phyloP scores from a whole-genome alignment of 1,140 invertebrate species.

The Capitella teleta region DNA sequence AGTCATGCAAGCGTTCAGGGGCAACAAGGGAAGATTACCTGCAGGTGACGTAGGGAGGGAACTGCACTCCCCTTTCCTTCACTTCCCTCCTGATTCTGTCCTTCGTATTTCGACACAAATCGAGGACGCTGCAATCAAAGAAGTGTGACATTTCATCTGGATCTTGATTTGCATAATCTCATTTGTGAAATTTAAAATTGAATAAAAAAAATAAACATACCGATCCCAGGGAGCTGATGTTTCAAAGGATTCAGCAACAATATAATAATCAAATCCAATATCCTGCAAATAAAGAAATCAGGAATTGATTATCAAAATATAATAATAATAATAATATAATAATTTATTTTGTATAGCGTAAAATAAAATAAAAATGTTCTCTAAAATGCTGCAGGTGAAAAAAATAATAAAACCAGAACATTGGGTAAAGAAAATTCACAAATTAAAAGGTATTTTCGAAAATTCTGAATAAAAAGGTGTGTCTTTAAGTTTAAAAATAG shows the following conservation, averaged over 20 bases:
- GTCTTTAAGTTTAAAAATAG: neutral
- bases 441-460: no score
- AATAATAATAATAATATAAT: no score
- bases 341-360: no score
- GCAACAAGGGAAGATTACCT: slow-evolving; percentile 19
- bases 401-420: no score
- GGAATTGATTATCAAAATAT: slow-evolving; percentile 11
- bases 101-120: slow-evolving; percentile 82
- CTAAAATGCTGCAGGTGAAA: no score
- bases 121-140: slow-evolving; percentile 50
- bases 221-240: slow-evolving; percentile 92
- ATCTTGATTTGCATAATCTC: neutral
- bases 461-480: no score
- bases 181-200: neutral
- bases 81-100: slow-evolving; percentile 65
- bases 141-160: no score
- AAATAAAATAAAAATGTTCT: no score
- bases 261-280: slow-evolving; percentile 72
- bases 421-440: no score
- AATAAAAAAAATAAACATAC: slow-evolving; percentile 18
- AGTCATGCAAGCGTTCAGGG: neutral
- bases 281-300: slow-evolving; percentile 53
- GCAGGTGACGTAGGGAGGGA: slow-evolving; percentile 42
- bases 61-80: slow-evolving; percentile 42
- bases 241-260: slow-evolving; percentile 94